A percentile compares a stretch with the other conserved stretches of the same genome.
These are phyloP conservation scores for Drosophila formosana DNA, from an alignment of 2,888 invertebrate species.

Conservation along the genomic window DNA sequence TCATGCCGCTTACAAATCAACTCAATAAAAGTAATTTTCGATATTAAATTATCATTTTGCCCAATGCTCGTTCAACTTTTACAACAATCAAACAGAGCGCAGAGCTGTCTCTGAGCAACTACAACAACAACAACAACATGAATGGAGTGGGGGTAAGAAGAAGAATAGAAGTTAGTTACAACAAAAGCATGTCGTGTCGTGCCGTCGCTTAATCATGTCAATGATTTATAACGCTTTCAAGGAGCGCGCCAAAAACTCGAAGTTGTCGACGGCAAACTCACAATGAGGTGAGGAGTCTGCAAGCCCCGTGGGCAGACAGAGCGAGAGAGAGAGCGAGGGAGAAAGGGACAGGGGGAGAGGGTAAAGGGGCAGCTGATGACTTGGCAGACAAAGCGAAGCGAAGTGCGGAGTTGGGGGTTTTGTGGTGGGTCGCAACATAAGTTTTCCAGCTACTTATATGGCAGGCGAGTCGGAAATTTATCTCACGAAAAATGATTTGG, in stretches of 20 bases:
- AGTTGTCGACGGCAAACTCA: slow-evolving; percentile 72
- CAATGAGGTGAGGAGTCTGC: slow-evolving; percentile 45
- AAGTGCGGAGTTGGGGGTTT: slow-evolving; percentile 23
- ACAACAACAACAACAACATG: slow-evolving; percentile 13
- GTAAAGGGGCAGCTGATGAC: slow-evolving; percentile 52
- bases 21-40: slow-evolving; percentile 76
- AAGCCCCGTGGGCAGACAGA: slow-evolving; percentile 2
- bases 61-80: slow-evolving; percentile 11
- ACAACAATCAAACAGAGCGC: slow-evolving; percentile 13
- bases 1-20: slow-evolving; percentile 48
- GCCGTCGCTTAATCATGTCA: slow-evolving; percentile 81
- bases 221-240: slow-evolving; percentile 82
- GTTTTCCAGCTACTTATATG: slow-evolving; percentile 76
- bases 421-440: slow-evolving; percentile 67
- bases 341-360: background rate
- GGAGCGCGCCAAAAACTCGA: slow-evolving; percentile 74
- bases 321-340: background rate
- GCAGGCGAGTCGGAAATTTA: slow-evolving; percentile 65
- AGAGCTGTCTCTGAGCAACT: background rate
- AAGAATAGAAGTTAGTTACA: slow-evolving; percentile 44
- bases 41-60: slow-evolving; percentile 79
- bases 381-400: slow-evolving; percentile 68
- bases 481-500: slow-evolving; percentile 81
- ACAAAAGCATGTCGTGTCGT: slow-evolving; percentile 78
- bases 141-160: background rate